Conservation (phyloP, 35 echinoderm and acorn worm species). For the Ptychodera flava region DNA sequence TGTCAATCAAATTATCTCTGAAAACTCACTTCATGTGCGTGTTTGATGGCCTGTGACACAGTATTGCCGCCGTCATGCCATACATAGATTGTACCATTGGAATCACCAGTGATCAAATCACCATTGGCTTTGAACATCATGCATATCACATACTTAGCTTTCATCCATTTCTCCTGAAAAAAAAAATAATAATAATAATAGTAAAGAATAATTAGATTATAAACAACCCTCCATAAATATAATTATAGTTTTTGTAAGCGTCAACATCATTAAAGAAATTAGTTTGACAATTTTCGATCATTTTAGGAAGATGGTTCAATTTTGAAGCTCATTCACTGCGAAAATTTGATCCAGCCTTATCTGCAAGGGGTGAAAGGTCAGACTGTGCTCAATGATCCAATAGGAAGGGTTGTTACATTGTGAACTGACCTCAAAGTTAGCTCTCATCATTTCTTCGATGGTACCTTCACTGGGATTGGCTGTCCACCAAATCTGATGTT, state of each 20-base stretch:
- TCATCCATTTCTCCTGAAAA: slow-evolving; percentile 51
- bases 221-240: too few species aligned
- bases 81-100: slow-evolving; percentile 84
- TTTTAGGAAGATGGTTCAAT: too few species aligned
- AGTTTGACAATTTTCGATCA: too few species aligned
- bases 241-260: too few species aligned
- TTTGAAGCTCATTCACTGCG: too few species aligned
- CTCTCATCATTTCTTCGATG: slow-evolving; percentile 44
- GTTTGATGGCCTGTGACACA: slow-evolving; percentile 55
- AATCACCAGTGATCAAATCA: slow-evolving; percentile 89
- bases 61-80: slow-evolving; percentile 81
- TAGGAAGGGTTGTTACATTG: too few species aligned
- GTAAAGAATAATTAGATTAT: neutral
- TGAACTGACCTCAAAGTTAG: slow-evolving; percentile 83
- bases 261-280: too few species aligned
- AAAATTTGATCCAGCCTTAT: too few species aligned
- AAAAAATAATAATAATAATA: neutral
- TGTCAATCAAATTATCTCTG: neutral
- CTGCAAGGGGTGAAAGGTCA: too few species aligned
- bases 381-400: too few species aligned
- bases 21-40: slow-evolving; percentile 71
- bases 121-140: slow-evolving; percentile 78
- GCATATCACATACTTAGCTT: slow-evolving; percentile 79
- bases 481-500: slow-evolving; percentile 81
- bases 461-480: slow-evolving; percentile 26